Evolutionary conservation across 2,113 vertebrate genomes (phyloP).

Genomic region (Emydura subglobosa): DNA sequence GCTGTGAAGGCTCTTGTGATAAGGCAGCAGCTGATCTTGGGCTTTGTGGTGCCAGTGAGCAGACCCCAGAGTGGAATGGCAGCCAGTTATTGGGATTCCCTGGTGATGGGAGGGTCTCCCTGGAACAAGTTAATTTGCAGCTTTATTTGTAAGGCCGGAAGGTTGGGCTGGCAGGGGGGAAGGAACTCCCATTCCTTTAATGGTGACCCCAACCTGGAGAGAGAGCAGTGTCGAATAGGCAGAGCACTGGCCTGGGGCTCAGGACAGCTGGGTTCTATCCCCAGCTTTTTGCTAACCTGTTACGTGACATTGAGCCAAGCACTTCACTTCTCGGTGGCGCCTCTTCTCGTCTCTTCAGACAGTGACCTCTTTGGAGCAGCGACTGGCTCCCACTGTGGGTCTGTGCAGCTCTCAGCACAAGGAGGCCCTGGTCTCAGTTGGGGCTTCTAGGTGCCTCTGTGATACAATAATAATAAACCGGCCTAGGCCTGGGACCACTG

Average conservation of each 20-base stretch:
- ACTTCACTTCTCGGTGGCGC: neutral
- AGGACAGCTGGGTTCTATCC: neutral
- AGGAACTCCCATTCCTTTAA: neutral
- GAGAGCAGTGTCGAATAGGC: neutral
- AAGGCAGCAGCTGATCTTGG: neutral
- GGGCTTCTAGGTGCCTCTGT: no score
- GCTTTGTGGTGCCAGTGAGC: neutral
- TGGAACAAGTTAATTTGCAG: neutral
- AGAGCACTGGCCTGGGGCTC: neutral
- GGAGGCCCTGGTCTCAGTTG: no score
- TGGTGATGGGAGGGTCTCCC: neutral
- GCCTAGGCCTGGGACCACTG: no score
- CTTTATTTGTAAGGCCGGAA: neutral
- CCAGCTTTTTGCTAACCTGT: neutral
- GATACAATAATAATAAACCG: no score
- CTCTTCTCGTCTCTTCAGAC: neutral
- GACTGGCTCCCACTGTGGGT: neutral
- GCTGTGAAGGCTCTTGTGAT: neutral
- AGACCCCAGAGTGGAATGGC: neutral
- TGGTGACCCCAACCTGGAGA: neutral
- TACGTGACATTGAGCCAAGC: neutral
- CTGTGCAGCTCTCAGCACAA: no score
- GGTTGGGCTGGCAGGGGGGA: neutral
- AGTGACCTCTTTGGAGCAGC: neutral
- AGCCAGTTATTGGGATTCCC: neutral